Evolutionary conservation across 2,888 invertebrate genomes (phyloP), one percentile per base, ranked within the genome.

Genomic region (Synergus japonicus): DNA sequence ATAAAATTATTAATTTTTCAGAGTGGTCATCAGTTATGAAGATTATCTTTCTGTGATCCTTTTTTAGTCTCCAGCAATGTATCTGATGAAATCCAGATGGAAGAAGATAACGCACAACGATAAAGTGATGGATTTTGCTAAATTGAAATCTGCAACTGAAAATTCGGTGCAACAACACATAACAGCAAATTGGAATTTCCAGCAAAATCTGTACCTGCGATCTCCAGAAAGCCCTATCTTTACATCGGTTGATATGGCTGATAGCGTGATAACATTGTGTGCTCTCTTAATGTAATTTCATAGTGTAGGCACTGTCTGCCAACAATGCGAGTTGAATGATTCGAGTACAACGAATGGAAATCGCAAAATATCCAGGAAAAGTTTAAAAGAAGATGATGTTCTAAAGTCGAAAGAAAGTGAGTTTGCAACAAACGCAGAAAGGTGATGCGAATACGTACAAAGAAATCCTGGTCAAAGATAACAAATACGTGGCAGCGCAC

Each of bases 261-360:
- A 73, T 73, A 69, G 8, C 29, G 69, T 22, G 69, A 69, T 69
- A 73, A 54, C 37, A 49, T 41, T 73, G 15, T 49, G 54, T 73
- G 29, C 54, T 73, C 37, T 73, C 37, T 10, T 37, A 73, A 73
- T 73, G 54, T 73, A 73, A 73, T 73, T 49, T 49, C n/a, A 9
- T 46, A 15, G 37, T 37, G 37, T 49, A 37, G 15, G 29, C 37
- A 9, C 37, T 49, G 54, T 54, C 73, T 54, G 54, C 73, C 29
- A 46, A 54, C 79, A 77, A 44, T 54, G 67, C 67, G 22, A 65
- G 41, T 66, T 29, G 4, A 76, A 58, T 63, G 77, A 69, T 49
- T 79, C 13, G n/a, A 73, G 49, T 73, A 37, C 37, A 73, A 73
- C 73, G 37, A 73, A 73, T 46, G 18, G 12, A 67, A 46, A 44